Conservation (phyloP, 1,140 invertebrate genomes). For the Andrena cerasifolii region DNA sequence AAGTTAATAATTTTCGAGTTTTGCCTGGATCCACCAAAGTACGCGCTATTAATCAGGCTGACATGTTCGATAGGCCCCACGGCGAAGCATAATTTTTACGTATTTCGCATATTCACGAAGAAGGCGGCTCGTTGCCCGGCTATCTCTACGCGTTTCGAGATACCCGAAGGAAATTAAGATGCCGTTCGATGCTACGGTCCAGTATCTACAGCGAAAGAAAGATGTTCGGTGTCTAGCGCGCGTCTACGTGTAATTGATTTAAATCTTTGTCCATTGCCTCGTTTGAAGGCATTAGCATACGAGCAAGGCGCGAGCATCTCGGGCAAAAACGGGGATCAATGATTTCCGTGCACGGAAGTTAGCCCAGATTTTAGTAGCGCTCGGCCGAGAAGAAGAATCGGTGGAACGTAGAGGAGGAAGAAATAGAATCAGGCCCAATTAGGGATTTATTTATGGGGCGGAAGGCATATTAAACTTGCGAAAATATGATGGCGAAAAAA, state of each 20-base stretch:
- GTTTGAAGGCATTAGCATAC: conserved; percentile 5
- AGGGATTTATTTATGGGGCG: conserved; percentile 71
- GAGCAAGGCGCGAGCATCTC: not conserved
- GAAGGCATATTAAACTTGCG: conserved; percentile 68
- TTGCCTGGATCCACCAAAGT: conserved; percentile 46
- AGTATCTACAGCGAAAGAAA: not conserved
- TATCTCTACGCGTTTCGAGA: not conserved
- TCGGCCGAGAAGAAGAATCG: not conserved
- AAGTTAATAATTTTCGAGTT: conserved; percentile 66
- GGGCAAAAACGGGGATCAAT: too few relatives aligned
- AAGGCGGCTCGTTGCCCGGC: not conserved
- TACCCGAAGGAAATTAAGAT: conserved; percentile 17
- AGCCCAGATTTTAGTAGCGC: too few relatives aligned
- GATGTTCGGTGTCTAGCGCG: not conserved
- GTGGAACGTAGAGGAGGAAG: conserved; percentile 49
- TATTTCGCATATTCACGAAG: not conserved
- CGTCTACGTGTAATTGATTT: not conserved
- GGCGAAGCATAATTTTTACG: conserved; percentile 34
- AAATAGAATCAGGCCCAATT: conserved; percentile 70
- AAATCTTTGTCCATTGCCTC: not conserved
- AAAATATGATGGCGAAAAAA: conserved; percentile 68
- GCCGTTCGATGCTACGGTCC: not conserved
- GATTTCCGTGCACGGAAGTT: too few relatives aligned
- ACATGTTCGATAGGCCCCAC: conserved; percentile 26
- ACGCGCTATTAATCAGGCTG: conserved; percentile 56